Conservation (phyloP, 1,140 invertebrate species). For the Tyrophagus putrescentiae region DNA sequence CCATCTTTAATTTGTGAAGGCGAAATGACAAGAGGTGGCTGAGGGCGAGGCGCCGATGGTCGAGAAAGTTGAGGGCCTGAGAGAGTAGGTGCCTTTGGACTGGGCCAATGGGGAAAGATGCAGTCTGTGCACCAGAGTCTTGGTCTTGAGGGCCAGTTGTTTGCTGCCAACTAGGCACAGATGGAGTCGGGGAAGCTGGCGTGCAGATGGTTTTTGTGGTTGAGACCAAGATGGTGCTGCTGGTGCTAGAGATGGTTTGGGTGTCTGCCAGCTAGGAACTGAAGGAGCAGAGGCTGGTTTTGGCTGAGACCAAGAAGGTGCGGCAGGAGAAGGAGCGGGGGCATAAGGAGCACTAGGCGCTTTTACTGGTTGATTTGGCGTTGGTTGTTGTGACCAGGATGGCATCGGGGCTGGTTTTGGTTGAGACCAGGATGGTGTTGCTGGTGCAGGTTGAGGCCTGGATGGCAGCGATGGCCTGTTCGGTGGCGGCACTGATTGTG, state of each 20-base stretch:
- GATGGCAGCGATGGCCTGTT: neutral
- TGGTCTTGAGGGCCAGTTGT: no score
- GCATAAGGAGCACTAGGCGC: no score
- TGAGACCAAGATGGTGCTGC: neutral
- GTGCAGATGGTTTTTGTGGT: neutral
- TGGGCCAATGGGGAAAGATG: neutral
- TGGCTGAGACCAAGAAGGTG: neutral
- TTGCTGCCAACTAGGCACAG: no score
- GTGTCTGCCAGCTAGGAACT: neutral
- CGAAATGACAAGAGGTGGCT: neutral
- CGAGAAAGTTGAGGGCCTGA: no score
- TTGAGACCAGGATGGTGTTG: neutral
- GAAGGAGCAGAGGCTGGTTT: constrained; percentile 1
- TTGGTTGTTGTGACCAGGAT: neutral
- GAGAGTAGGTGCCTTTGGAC: neutral
- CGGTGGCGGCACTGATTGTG: neutral
- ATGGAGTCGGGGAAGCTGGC: no score
- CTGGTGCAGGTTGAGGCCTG: constrained; percentile 1
- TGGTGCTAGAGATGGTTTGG: neutral
- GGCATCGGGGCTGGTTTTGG: no score
- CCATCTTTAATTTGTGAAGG: no score
- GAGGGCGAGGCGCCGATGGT: neutral
- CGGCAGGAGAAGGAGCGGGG: no score
- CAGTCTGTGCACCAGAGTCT: no score
- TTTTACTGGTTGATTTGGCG: constrained; percentile 11